These are phyloP conservation scores for Leptinotarsa peninsularis DNA, from an alignment of 2,888 invertebrate genomes.

Conservation along the genomic window DNA sequence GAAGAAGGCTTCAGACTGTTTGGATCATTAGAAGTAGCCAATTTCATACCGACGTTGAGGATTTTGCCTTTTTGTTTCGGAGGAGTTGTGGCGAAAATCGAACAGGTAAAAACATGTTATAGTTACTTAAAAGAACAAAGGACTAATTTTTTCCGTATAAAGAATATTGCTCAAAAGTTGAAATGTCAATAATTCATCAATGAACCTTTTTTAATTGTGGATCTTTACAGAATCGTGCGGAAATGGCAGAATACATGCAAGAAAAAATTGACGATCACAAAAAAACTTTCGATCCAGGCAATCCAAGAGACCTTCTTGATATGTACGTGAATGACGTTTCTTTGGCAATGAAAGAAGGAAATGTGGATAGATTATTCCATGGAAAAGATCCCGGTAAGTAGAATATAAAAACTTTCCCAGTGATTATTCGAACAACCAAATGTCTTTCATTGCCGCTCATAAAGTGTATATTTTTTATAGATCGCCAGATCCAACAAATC, in stretches of 20 bases:
- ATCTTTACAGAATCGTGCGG: slow-evolving; percentile 75
- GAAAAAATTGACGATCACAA: slow-evolving; percentile 86
- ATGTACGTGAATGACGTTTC: slow-evolving; percentile 88
- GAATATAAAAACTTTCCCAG: not conserved
- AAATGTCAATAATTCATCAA: not conserved
- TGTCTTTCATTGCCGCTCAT: not conserved
- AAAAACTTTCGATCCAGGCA: slow-evolving; percentile 78
- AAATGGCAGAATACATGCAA: slow-evolving; percentile 88
- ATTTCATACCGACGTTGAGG: slow-evolving; percentile 84
- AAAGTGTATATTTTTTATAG: slow-evolving; percentile 66
- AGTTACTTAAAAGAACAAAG: too few relatives aligned
- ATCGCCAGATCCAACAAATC: slow-evolving; percentile 91
- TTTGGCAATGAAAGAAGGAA: slow-evolving; percentile 82
- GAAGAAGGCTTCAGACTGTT: slow-evolving; percentile 92
- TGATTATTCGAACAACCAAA: not conserved
- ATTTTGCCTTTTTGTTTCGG: slow-evolving; percentile 61
- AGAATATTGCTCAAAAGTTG: too few relatives aligned
- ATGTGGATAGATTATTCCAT: slow-evolving; percentile 80
- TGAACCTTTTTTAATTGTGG: not conserved
- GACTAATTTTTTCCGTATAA: too few relatives aligned
- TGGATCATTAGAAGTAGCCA: slow-evolving; percentile 83
- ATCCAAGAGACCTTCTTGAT: slow-evolving; percentile 87
- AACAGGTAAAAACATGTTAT: not conserved
- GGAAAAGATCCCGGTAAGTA: slow-evolving; percentile 86
- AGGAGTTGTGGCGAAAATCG: not conserved